Base-by-base conservation (phyloP, 2,888 invertebrate genomes). In the Sicus ferrugineus region DNA sequence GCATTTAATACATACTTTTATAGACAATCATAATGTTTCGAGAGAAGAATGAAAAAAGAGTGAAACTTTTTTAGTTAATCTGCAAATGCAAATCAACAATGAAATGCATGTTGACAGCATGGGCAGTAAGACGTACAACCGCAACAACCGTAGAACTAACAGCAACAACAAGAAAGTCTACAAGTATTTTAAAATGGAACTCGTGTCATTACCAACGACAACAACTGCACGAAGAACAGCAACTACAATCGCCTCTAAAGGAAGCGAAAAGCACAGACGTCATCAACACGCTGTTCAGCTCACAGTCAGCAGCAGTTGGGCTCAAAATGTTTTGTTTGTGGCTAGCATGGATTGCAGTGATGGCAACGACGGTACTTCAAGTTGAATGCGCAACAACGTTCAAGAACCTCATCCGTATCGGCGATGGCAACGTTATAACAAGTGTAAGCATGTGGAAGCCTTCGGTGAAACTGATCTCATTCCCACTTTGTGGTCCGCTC, bases 21-120 rank as follows among this genome's bases (percentile, higher is more conserved):
- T 19, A 11, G 6, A 54, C 28, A 28, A 54, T 28, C 26, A 54
- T n/a, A n/a, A n/a, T n/a, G n/a, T n/a, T n/a, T n/a, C n/a, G n/a
- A n/a, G n/a, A n/a, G n/a, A n/a, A n/a, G n/a, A n/a, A n/a, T n/a
- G n/a, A n/a, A n/a, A n/a, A n/a, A n/a, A n/a, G n/a, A n/a, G n/a
- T n/a, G n/a, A 28, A 28, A n/a, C 21, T 52, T 30, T 11, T 64
- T 54, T 30, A 80, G 76, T 74, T 74, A 75, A 79, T 75, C 75
- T 78, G 78, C 77, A 78, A 74, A 84, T 84, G 84, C 79, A 77
- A 78, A 81, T 79, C 79, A 80, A 83, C 82, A 82, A 84, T 84
- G 84, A 83, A 79, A 84, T 83, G 82, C 79, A 75, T 78, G 78
- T 78, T 81, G 80, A 79, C 80, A 79, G 79, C 79, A 79, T 80